Evolutionary conservation across 2,888 invertebrate genomes (phyloP), one percentile per base, ranked within the genome.

Genomic region (Liopterus haemorrhoidalis): DNA sequence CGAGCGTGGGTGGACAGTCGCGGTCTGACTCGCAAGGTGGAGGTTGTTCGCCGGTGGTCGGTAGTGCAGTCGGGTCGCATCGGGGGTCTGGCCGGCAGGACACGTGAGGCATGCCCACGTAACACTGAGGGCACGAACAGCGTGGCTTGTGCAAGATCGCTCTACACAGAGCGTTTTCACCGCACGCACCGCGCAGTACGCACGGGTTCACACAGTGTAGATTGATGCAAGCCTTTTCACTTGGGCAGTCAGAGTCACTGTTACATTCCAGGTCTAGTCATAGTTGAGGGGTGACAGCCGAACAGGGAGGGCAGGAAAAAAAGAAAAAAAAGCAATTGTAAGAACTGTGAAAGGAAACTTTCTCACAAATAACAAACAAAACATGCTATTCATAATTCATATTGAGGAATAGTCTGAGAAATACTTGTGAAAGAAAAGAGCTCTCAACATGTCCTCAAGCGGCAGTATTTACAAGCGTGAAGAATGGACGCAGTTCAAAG

Each of bases 171-270:
- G 93, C 91, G 70, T 91, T 91, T 61, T 82, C 78, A 56, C 92
- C 92, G 68, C 93, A 93, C 56, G 84, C 86, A 60, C 85, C 90
- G 60, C 88, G 82, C 64, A 90, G 77, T 63, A 81, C 81, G 74
- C 92, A 93, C 55, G 91, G 92, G 72, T 92, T 89, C 71, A 85
- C 79, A 72, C 92, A 93, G 73, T 86, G 85, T 71, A 84, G 81
- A 73, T 86, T 85, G 72, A 89, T 79, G 75, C 92, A 93, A 68
- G 89, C 85, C 75, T 88, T 86, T 73, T 91, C 89, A 73, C 83
- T 83, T 58, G 88, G 82, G 74, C 92, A 93, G 75, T 90, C 90
- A 75, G 81, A 78, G 78, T 92, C 89, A 72, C 82, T 82, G 75
- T 82, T 82, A 76, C 91, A 91, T 81, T 88, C 86, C 59, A 67